phyloP scores from a whole-genome alignment of 2,888 invertebrate species.

The Nomada flava region DNA sequence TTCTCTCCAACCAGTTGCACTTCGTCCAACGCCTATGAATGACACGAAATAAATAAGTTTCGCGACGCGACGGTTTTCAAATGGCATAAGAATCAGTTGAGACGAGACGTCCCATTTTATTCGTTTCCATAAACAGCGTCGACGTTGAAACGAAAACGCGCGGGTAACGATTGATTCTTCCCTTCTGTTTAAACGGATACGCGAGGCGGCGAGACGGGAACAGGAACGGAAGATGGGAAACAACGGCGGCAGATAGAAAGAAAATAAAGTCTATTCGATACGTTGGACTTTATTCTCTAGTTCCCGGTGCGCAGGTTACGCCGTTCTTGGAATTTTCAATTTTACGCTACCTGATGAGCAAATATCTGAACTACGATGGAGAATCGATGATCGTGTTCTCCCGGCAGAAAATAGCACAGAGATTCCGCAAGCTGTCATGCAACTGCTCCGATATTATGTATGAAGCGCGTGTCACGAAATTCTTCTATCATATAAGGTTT shows the following conservation, averaged over 20 bases:
- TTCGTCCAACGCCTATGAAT: no score
- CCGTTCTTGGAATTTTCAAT: constrained; percentile 41
- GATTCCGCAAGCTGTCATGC: neutral
- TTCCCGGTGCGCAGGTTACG: constrained; percentile 3
- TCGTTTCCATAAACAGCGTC: neutral
- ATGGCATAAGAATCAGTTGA: no score
- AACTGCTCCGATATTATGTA: constrained; percentile 11
- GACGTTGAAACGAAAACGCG: neutral
- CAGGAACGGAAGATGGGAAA: neutral
- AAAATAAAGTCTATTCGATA: constrained; percentile 19
- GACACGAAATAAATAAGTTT: no score
- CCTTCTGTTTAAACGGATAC: constrained; percentile 19
- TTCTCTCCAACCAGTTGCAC: no score
- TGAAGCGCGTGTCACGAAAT: neutral
- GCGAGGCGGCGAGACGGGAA: neutral
- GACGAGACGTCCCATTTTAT: no score
- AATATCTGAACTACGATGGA: constrained; percentile 26
- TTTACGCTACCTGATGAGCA: constrained; percentile 25
- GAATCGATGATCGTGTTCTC: constrained; percentile 29
- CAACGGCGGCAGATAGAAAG: constrained; percentile 18
- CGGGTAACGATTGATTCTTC: neutral
- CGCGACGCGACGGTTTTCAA: no score
- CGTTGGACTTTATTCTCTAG: neutral
- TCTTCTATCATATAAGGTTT: neutral
- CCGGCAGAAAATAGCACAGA: constrained; percentile 3